These are phyloP conservation scores for Andrena haemorrhoa DNA, from an alignment of 2,888 invertebrate species.

Conservation along the genomic window DNA sequence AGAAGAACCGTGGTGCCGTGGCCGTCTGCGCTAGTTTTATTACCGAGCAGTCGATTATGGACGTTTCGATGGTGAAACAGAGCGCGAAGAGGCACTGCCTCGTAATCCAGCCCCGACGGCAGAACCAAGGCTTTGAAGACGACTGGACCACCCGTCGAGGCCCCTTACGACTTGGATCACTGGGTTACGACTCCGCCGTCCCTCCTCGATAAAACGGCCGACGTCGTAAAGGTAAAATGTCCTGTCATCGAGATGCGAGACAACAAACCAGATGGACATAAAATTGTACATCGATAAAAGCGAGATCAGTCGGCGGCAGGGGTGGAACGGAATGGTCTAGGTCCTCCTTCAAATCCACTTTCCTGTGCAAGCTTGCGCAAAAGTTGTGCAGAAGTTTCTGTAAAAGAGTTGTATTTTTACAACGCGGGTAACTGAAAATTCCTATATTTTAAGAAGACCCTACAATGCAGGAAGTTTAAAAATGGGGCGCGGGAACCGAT, in stretches of 20 bases:
- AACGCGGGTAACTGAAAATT: not conserved
- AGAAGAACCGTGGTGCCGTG: conserved; percentile 66
- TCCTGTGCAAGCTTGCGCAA: not conserved
- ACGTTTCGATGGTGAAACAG: conserved; percentile 32
- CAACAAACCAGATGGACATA: conserved; percentile 26
- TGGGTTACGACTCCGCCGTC: conserved; percentile 38
- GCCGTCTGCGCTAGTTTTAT: conserved; percentile 55
- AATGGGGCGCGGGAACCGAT: too few species aligned
- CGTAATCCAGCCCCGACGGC: conserved; percentile 8
- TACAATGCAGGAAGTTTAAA: not conserved
- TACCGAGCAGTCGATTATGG: conserved; percentile 59
- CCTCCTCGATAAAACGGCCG: conserved; percentile 10
- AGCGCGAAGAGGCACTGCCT: conserved; percentile 23
- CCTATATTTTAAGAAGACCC: not conserved
- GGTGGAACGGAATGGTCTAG: conserved; percentile 2
- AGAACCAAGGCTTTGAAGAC: conserved; percentile 16
- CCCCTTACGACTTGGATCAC: conserved; percentile 41
- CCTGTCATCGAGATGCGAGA: conserved; percentile 32
- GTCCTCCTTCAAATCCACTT: not conserved
- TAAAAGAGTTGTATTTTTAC: not conserved
- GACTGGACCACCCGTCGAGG: conserved; percentile 22
- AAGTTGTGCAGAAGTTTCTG: not conserved
- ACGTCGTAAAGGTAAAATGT: conserved; percentile 30
- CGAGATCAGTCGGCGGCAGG: not conserved
- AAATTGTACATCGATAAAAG: conserved; percentile 22